phyloP scores from a whole-genome alignment of 1,140 invertebrate species.

The Saxidomus purpurata region DNA sequence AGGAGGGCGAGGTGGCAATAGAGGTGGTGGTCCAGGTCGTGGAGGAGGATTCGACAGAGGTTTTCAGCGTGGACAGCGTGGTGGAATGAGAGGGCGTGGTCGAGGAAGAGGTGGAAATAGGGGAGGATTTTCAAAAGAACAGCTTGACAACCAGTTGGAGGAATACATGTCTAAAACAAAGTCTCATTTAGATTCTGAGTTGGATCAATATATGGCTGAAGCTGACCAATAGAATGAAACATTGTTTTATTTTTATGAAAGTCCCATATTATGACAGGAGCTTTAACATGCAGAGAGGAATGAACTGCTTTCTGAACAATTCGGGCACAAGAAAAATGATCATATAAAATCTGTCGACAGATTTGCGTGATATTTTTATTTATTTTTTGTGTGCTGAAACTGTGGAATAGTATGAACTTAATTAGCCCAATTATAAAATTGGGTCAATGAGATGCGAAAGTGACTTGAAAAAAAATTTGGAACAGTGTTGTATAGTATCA shows the following conservation, averaged over 20 bases:
- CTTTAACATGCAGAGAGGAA: too few species aligned
- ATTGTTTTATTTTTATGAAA: neutral
- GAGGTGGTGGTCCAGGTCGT: conserved; percentile 37
- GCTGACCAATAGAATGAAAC: conserved; percentile 45
- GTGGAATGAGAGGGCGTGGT: conserved; percentile 63
- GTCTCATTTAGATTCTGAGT: conserved; percentile 86
- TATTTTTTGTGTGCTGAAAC: too few species aligned
- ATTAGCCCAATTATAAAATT: too few species aligned
- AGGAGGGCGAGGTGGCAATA: conserved; percentile 43
- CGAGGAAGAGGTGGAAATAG: conserved; percentile 64
- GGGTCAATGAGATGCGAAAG: too few species aligned
- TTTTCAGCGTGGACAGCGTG: conserved; percentile 52
- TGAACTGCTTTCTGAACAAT: too few species aligned
- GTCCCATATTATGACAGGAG: neutral
- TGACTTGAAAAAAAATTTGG: too few species aligned
- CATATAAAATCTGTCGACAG: too few species aligned
- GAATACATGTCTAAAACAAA: conserved; percentile 89
- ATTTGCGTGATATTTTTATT: too few species aligned
- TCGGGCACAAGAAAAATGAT: too few species aligned
- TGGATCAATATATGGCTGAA: conserved; percentile 84
- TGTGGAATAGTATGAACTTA: too few species aligned
- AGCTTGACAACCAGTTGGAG: conserved; percentile 89
- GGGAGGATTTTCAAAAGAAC: conserved; percentile 85
- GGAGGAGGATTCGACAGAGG: conserved; percentile 57
- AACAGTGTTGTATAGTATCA: too few species aligned